Evolutionary conservation across 2,113 vertebrate genomes (phyloP), one percentile per base, ranked within the genome.

Genomic region (Eleginops maclovinus): DNA sequence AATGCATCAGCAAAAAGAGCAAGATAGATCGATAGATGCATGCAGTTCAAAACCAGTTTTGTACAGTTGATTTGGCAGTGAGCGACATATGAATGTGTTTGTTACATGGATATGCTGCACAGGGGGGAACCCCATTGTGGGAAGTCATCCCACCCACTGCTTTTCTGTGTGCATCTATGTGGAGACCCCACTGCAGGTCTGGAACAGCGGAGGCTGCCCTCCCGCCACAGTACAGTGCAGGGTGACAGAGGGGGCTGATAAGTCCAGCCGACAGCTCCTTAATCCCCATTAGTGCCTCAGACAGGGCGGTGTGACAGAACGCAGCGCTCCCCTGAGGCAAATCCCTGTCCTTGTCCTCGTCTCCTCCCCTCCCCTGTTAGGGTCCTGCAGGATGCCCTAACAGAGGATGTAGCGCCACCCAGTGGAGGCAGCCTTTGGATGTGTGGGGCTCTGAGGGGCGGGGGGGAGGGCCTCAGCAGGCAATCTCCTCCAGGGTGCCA

Each of bases 401-500:
- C 28, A 21, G 78, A 84, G 74, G 72, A 79, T 55, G 71, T 31
- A 50, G 78, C 44, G 49, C 63, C 70, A 66, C 87, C 81, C 24
- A n/a, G 65, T 77, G 72, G 77, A 62, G 59, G 69, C 67, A 62
- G 76, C 16, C 41, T 41, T 40, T 62, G 60, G 51, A 59, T 47
- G 41, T 21, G 54, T 31, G 71, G 58, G 58, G 66, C 76, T 83
- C 79, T 79, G 70, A 61, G 58, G 49, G 82, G 81, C 31, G 56
- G 86, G 75, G 73, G 24, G 72, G 65, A 1, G 21, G 82, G 84
- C 88, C 94, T 99, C 96, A 99, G 95, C 98, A 99, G 91, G 97
- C 97, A 28, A 99, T 99, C 93, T 99, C 97, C 92, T 99, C 98
- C 93, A 99, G 85, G 24, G 97, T 96, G 61, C 97, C 97, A 88